Conservation (phyloP, 2,113 vertebrate species). For the Crotalus helleri region DNA sequence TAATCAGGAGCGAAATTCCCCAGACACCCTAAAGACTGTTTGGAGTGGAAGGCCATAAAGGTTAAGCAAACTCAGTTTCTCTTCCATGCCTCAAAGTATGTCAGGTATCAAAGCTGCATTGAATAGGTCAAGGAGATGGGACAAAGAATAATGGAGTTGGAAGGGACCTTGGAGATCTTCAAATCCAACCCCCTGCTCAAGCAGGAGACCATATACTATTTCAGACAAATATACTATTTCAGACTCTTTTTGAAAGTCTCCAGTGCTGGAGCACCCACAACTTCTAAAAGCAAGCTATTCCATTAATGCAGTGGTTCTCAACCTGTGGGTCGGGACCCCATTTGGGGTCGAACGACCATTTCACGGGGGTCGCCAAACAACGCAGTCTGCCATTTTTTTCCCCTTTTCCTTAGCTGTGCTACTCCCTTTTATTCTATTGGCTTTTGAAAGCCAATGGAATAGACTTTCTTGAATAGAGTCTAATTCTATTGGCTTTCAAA, state of each 20-base stretch:
- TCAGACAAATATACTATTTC: not conserved
- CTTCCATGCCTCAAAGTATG: not conserved
- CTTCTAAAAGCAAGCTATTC: not conserved
- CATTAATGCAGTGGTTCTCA: too few relatives aligned
- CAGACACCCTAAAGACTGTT: not conserved
- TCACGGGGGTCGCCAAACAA: too few relatives aligned
- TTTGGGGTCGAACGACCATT: too few relatives aligned
- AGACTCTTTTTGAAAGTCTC: not conserved
- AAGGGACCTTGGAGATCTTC: not conserved
- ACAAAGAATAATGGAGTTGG: not conserved
- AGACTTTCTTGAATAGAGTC: too few relatives aligned
- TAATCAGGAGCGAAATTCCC: not conserved
- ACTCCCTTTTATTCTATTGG: too few relatives aligned
- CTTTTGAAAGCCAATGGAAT: too few relatives aligned
- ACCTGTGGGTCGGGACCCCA: too few relatives aligned
- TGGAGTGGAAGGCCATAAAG: not conserved
- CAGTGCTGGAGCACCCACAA: not conserved
- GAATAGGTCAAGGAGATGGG: not conserved
- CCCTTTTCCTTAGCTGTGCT: too few relatives aligned
- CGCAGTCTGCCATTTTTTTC: too few relatives aligned
- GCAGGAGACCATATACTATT: not conserved
- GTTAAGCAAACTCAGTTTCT: not conserved
- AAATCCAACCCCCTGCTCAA: not conserved
- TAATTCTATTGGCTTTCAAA: too few relatives aligned
- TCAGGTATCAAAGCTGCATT: not conserved